Evolutionary conservation across 2,797 vertebrate species (phyloP).

Genomic region (Myoxocephalus aenaeus): DNA sequence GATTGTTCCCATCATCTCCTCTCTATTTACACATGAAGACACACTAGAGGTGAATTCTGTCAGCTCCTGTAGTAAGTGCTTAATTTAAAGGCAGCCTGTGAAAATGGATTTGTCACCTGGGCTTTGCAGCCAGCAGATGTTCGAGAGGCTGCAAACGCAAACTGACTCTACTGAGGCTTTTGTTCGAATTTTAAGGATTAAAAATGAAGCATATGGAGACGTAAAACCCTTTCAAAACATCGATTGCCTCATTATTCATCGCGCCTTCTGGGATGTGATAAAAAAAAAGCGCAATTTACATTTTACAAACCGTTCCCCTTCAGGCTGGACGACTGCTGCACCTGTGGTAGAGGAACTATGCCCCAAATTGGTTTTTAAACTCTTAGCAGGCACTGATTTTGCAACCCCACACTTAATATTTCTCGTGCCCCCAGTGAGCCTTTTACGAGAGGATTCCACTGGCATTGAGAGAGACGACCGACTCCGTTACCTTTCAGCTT

Average conservation of each 20-base stretch:
- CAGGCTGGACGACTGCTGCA: conserved; percentile 3
- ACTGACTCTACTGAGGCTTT: conserved; percentile 13
- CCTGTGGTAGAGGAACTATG: not conserved
- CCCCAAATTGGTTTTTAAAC: not conserved
- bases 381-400: not conserved
- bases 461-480: not conserved
- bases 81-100: conserved; percentile 23
- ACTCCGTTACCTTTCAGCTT: conserved; percentile 93
- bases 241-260: conserved; percentile 25
- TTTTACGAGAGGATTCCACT: not conserved
- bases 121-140: conserved; percentile 33
- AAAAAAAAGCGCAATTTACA: conserved; percentile 20
- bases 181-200: conserved; percentile 5
- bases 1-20: conserved; percentile 38
- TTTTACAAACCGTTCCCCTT: conserved; percentile 11
- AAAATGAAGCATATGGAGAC: conserved; percentile 9
- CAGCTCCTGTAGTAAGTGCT: conserved; percentile 39
- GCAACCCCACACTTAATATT: not conserved
- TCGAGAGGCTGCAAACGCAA: conserved; percentile 2
- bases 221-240: conserved; percentile 5
- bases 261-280: conserved; percentile 19
- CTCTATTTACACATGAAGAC: conserved; percentile 44
- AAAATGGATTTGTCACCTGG: conserved; percentile 42
- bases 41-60: conserved; percentile 49
- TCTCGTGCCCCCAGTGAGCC: not conserved